These are phyloP conservation scores for Circaetus cinerascens DNA, from an alignment of 2,113 vertebrate genomes.

Conservation along the genomic window DNA sequence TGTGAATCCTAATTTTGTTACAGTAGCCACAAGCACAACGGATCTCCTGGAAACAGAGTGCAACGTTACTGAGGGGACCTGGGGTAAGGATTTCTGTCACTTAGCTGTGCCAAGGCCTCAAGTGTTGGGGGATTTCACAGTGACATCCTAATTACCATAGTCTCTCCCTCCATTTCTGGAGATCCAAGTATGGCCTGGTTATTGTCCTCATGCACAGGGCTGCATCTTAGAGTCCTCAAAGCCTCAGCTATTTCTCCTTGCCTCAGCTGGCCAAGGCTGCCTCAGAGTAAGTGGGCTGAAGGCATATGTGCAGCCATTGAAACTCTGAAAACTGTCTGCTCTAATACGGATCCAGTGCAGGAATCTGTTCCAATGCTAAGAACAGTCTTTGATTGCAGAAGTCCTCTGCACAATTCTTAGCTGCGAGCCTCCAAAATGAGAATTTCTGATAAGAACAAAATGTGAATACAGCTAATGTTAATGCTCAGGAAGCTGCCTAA, in stretches of 20 bases:
- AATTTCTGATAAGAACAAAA: not conserved
- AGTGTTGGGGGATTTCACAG: not conserved
- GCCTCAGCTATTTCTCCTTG: not conserved
- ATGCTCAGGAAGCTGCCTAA: not conserved
- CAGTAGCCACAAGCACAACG: conserved; percentile 45
- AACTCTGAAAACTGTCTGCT: not conserved
- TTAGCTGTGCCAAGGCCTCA: not conserved
- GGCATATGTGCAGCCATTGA: not conserved
- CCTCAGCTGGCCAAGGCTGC: not conserved
- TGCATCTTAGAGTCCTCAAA: not conserved
- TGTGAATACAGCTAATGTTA: not conserved
- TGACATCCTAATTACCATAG: rapidly evolving
- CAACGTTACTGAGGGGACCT: conserved; percentile 47
- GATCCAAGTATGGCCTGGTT: not conserved
- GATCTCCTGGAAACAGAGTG: not conserved
- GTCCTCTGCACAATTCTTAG: not conserved
- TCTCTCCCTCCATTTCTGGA: not conserved
- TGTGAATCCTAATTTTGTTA: conserved; percentile 47
- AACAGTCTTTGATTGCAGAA: not conserved
- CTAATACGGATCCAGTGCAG: not conserved
- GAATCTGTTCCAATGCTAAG: not conserved
- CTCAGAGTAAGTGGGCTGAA: not conserved
- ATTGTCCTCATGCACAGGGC: not conserved
- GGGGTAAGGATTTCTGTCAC: conserved; percentile 45
- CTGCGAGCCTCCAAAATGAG: not conserved